These are phyloP conservation scores for Sparidentex hasta DNA, from an alignment of 2,797 vertebrate species.

Conservation along the genomic window DNA sequence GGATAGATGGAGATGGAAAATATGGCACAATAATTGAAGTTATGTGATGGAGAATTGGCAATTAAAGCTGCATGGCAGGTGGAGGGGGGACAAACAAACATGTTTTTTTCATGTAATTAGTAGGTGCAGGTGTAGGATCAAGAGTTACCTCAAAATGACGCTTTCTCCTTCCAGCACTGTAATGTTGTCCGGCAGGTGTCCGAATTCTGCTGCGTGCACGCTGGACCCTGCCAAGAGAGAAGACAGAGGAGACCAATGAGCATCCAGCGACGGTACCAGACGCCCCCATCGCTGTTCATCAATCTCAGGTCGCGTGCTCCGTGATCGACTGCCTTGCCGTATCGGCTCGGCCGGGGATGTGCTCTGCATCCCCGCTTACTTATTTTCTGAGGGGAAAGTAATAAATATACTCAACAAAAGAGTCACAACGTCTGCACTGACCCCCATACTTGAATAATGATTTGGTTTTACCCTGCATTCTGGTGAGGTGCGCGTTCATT, in stretches of 20 bases:
- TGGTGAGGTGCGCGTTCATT: constrained; percentile 73
- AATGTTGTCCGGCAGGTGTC: constrained; percentile 92
- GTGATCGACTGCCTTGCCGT: constrained; percentile 48
- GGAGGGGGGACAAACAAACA: constrained; percentile 44
- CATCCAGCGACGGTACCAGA: constrained; percentile 68
- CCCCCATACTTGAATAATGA: constrained; percentile 85
- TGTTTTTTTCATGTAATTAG: constrained; percentile 73
- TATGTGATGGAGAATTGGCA: constrained; percentile 60
- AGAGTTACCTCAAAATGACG: constrained; percentile 90
- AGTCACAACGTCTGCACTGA: constrained; percentile 76
- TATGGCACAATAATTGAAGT: constrained; percentile 65
- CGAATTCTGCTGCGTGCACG: constrained; percentile 87
- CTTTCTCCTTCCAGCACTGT: constrained; percentile 93
- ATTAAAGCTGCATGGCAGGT: constrained; percentile 56
- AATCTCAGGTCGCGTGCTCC: constrained; percentile 51
- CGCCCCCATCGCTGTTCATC: constrained; percentile 52
- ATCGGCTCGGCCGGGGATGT: constrained; percentile 38
- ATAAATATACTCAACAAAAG: constrained; percentile 78
- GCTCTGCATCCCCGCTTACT: constrained; percentile 65
- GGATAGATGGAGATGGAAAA: constrained; percentile 43
- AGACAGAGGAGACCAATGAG: constrained; percentile 59
- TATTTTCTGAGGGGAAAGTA: constrained; percentile 75
- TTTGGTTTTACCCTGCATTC: constrained; percentile 77
- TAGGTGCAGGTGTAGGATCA: constrained; percentile 70
- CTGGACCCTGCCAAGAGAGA: constrained; percentile 86